Evolutionary conservation across 2,888 invertebrate genomes (phyloP).

Genomic region (Mesoligia furuncula): DNA sequence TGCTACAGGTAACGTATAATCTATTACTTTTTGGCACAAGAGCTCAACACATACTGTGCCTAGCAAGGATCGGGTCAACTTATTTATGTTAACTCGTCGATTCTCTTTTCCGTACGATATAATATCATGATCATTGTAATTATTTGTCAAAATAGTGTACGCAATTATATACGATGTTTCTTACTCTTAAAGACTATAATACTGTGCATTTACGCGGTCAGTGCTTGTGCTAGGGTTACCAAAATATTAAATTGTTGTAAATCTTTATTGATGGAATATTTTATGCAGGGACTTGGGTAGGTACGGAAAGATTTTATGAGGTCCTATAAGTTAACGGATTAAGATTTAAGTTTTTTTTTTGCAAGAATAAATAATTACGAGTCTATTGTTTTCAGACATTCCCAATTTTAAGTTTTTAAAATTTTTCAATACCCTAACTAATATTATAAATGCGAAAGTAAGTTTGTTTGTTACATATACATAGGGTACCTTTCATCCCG

Average conservation of each 20-base stretch:
- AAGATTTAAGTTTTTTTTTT: neutral
- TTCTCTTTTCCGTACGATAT: conserved; percentile 62
- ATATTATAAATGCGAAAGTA: too few species aligned
- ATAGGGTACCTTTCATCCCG: too few species aligned
- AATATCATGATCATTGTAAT: conserved; percentile 55
- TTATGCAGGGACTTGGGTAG: neutral
- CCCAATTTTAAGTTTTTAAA: neutral
- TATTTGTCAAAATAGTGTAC: conserved; percentile 47
- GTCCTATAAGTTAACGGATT: neutral
- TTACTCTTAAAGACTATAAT: conserved; percentile 47
- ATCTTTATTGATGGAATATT: conserved; percentile 18
- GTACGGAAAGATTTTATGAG: neutral
- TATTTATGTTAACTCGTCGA: conserved; percentile 77
- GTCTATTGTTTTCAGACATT: neutral
- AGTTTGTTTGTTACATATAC: too few species aligned
- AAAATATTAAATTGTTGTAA: neutral
- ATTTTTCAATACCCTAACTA: neutral
- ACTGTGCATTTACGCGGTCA: conserved; percentile 31
- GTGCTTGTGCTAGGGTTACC: conserved; percentile 41
- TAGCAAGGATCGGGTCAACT: conserved; percentile 65
- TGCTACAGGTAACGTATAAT: conserved; percentile 32
- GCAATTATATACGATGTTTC: conserved; percentile 47
- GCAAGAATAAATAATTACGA: neutral
- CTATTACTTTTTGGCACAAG: conserved; percentile 71
- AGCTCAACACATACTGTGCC: conserved; percentile 79